Evolutionary conservation across 1,140 invertebrate genomes (phyloP).

Genomic region (Telenomus remus): DNA sequence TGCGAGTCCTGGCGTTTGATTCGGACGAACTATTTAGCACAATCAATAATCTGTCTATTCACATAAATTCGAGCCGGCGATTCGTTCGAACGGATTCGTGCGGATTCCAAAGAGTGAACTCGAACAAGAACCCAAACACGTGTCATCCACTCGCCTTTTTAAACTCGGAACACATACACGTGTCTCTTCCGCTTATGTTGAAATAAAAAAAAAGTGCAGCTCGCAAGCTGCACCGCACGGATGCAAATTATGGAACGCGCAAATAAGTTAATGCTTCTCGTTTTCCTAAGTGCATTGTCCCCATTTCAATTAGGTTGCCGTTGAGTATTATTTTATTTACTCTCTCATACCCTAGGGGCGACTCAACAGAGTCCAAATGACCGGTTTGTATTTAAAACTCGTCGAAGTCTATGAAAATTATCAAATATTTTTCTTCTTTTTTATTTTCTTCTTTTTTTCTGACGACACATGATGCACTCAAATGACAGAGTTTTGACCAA

Average conservation of each 20-base stretch:
- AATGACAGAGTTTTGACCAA: slow-evolving; percentile 7
- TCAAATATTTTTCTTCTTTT: neutral
- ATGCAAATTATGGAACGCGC: slow-evolving; percentile 33
- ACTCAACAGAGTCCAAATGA: slow-evolving; percentile 28
- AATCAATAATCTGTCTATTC: slow-evolving; percentile 34
- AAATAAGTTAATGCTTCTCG: slow-evolving; percentile 34
- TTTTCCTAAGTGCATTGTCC: slow-evolving; percentile 29
- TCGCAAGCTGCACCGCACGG: slow-evolving; percentile 23
- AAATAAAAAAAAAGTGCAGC: slow-evolving; percentile 22
- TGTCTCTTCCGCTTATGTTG: slow-evolving; percentile 39
- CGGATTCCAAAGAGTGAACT: slow-evolving; percentile 27
- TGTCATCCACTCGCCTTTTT: slow-evolving; percentile 51
- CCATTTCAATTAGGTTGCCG: slow-evolving; percentile 8
- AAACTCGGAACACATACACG: slow-evolving; percentile 42
- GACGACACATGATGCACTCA: neutral
- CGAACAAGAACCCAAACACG: slow-evolving; percentile 46
- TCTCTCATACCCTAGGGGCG: neutral
- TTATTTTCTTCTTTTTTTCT: no score
- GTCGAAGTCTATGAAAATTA: slow-evolving; percentile 9
- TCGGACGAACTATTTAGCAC: slow-evolving; percentile 22
- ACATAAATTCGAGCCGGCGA: slow-evolving; percentile 38
- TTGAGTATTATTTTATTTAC: slow-evolving; percentile 24
- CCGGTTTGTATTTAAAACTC: slow-evolving; percentile 4
- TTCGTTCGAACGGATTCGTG: slow-evolving; percentile 7
- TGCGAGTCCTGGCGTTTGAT: slow-evolving; percentile 4